phyloP scores from a whole-genome alignment of 2,888 invertebrate species.

The Agonum fuliginosum region DNA sequence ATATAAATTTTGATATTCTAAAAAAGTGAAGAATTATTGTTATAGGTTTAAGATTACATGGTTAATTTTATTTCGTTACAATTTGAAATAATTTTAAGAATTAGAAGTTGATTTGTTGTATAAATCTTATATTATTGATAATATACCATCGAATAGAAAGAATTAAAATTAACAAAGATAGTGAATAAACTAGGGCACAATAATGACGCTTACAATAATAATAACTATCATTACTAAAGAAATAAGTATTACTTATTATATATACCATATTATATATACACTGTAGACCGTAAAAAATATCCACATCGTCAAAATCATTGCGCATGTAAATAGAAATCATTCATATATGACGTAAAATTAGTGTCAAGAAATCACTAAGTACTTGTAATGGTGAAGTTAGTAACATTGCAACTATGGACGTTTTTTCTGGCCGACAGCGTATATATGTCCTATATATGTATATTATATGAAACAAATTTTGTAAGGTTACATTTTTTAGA shows the following conservation, averaged over 20 bases:
- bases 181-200: slow-evolving; percentile 68
- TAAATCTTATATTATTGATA: slow-evolving; percentile 37
- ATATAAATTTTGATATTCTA: slow-evolving; percentile 50
- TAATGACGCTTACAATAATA: slow-evolving; percentile 69
- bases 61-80: slow-evolving; percentile 35
- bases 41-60: slow-evolving; percentile 44
- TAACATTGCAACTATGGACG: slow-evolving; percentile 17
- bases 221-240: slow-evolving; percentile 59
- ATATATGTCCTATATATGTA: slow-evolving; percentile 49
- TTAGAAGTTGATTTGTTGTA: slow-evolving; percentile 27
- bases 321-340: slow-evolving; percentile 28
- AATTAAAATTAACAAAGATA: slow-evolving; percentile 40
- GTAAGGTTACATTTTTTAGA: slow-evolving; percentile 52
- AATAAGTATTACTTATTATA: slow-evolving; percentile 43
- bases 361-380: slow-evolving; percentile 5
- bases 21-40: slow-evolving; percentile 39
- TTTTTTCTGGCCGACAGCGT: slow-evolving; percentile 43
- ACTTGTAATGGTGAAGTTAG: neutral
- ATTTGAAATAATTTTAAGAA: neutral
- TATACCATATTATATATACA: slow-evolving; percentile 47
- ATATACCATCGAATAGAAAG: slow-evolving; percentile 48
- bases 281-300: slow-evolving; percentile 42
- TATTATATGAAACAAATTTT: slow-evolving; percentile 51
- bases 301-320: slow-evolving; percentile 24
- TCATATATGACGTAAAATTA: slow-evolving; percentile 35